Percentiles rank a stretch among this genome's conserved stretches.
Evolutionary conservation across 2,113 vertebrate genomes (phyloP).

Genomic region (Ciconia stormi): DNA sequence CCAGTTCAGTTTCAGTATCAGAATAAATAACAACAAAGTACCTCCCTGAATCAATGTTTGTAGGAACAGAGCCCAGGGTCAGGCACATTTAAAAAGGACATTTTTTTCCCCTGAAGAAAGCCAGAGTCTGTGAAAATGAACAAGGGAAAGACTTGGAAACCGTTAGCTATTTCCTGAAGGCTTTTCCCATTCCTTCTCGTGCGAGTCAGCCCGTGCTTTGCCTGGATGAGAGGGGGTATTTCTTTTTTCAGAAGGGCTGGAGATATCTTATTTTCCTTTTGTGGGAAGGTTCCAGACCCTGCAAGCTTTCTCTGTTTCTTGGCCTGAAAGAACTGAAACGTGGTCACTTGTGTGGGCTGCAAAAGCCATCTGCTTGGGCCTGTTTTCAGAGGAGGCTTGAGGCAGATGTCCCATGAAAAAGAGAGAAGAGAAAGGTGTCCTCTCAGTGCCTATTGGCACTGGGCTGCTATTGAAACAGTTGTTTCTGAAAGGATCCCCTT

Average conservation of each 20-base stretch:
- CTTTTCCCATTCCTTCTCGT: slow-evolving; percentile 32
- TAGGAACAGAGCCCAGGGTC: slow-evolving; percentile 12
- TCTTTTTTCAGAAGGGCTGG: neutral
- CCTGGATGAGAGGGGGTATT: neutral
- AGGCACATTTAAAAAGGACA: neutral
- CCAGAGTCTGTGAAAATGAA: slow-evolving; percentile 39
- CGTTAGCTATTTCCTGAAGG: slow-evolving; percentile 46
- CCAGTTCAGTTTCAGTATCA: slow-evolving; percentile 10
- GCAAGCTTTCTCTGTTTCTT: neutral
- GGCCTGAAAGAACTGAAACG: neutral
- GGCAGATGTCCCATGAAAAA: neutral
- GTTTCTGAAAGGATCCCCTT: neutral
- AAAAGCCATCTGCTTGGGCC: neutral
- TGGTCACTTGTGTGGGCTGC: neutral
- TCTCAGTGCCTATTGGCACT: neutral
- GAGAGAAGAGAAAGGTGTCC: neutral
- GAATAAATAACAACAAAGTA: slow-evolving; percentile 45
- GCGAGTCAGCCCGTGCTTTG: neutral
- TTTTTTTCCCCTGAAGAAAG: slow-evolving; percentile 17
- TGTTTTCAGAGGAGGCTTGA: neutral
- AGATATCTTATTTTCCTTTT: neutral
- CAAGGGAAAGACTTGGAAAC: slow-evolving; percentile 44
- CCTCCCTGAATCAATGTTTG: slow-evolving; percentile 38
- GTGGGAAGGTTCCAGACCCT: neutral
- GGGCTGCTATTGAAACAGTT: neutral